Conservation (phyloP, 2,113 vertebrate species). For the Paedocypris sp. region DNA sequence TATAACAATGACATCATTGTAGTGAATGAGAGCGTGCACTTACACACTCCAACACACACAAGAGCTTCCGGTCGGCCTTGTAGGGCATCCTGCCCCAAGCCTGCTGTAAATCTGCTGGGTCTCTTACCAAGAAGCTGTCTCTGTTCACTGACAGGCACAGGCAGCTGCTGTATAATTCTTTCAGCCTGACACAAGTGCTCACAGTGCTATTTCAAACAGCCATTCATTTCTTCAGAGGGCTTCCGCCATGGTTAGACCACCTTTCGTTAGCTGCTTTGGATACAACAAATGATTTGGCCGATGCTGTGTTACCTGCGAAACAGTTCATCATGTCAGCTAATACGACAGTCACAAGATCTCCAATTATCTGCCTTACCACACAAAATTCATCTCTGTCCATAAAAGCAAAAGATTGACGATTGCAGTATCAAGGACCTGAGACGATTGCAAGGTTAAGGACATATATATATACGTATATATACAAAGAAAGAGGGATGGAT, state of each 20-base stretch:
- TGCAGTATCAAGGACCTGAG: too few species aligned
- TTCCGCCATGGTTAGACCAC: not conserved
- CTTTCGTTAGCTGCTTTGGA: not conserved
- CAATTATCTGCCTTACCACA: too few species aligned
- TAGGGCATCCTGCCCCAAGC: constrained; percentile 24
- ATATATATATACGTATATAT: too few species aligned
- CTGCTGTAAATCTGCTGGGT: constrained; percentile 46
- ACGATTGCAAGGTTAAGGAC: too few species aligned
- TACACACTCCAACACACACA: not conserved
- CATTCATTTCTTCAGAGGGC: not conserved
- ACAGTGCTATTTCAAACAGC: not conserved
- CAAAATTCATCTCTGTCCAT: too few species aligned
- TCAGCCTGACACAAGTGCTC: constrained; percentile 34
- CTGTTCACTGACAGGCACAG: constrained; percentile 48
- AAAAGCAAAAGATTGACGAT: too few species aligned
- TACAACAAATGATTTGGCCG: not conserved
- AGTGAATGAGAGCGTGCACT: constrained; percentile 9
- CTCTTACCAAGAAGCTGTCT: constrained; percentile 45
- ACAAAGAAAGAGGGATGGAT: too few species aligned
- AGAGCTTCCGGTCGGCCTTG: constrained; percentile 24
- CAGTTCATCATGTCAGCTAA: too few species aligned
- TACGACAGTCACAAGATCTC: too few species aligned
- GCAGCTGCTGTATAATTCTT: constrained; percentile 50
- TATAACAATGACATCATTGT: constrained; percentile 30
- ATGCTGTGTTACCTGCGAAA: not conserved